Conservation (phyloP, 2,113 vertebrate genomes). For the Brachypteracias leptosomus region DNA sequence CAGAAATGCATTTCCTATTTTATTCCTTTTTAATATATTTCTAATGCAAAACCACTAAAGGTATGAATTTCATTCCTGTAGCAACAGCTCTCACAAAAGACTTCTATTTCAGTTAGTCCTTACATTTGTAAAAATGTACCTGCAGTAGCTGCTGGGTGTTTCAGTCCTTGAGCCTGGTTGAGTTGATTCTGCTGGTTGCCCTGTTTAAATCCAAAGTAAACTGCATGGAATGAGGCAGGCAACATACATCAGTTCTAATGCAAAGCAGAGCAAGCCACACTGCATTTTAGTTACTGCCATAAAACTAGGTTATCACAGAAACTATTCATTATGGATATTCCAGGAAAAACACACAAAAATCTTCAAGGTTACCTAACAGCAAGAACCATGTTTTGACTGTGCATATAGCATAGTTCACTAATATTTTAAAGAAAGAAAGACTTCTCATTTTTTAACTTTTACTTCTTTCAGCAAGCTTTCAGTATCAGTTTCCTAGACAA, state of each 20-base stretch:
- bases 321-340: neutral
- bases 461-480: neutral
- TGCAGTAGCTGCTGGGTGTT: neutral
- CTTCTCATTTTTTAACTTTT: neutral
- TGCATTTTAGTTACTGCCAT: neutral
- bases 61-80: neutral
- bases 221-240: neutral
- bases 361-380: neutral
- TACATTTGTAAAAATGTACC: neutral
- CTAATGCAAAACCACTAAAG: neutral
- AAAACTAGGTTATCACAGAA: neutral
- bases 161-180: neutral
- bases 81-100: neutral
- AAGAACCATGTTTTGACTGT: neutral
- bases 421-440: neutral
- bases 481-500: neutral
- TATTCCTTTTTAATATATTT: neutral
- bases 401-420: neutral
- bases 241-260: neutral
- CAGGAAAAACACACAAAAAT: neutral
- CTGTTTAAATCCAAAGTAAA: neutral
- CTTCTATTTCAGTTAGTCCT: neutral
- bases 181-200: neutral
- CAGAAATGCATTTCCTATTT: neutral
- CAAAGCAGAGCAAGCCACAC: neutral